These are phyloP conservation scores for Himantopus leucocephalus DNA, from an alignment of 2,113 vertebrate genomes.

Conservation along the genomic window DNA sequence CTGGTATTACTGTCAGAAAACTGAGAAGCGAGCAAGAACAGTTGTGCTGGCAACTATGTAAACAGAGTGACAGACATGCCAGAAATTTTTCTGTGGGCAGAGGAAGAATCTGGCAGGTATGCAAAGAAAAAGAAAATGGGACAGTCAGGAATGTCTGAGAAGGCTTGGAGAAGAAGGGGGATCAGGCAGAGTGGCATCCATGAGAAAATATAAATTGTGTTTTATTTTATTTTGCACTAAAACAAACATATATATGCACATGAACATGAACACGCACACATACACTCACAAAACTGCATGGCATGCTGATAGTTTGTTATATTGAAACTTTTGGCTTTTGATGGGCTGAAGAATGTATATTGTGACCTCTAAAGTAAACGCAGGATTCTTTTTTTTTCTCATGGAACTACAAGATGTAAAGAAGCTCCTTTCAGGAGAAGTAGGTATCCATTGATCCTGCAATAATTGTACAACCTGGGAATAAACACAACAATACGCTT, in stretches of 20 bases:
- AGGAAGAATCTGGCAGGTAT: conserved; percentile 32
- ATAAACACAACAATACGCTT: background rate
- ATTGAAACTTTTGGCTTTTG: background rate
- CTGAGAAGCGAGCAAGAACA: background rate
- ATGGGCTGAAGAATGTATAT: background rate
- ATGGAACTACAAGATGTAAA: background rate
- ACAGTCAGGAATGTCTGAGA: background rate
- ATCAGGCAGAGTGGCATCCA: background rate
- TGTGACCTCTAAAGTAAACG: background rate
- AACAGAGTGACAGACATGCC: conserved; percentile 7
- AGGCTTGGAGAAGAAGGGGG: background rate
- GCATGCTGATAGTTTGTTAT: background rate
- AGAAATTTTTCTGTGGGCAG: conserved; percentile 26
- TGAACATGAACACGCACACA: background rate
- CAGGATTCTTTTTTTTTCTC: background rate
- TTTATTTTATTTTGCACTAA: background rate
- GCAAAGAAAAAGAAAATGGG: background rate
- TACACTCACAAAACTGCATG: background rate
- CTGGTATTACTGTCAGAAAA: background rate
- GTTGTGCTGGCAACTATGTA: background rate
- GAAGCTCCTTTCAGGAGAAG: background rate
- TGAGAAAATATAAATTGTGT: background rate
- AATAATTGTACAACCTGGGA: background rate
- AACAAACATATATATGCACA: background rate
- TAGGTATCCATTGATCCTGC: background rate